Evolutionary conservation across 2,888 invertebrate genomes (phyloP).

Genomic region (Cantharis rufa): DNA sequence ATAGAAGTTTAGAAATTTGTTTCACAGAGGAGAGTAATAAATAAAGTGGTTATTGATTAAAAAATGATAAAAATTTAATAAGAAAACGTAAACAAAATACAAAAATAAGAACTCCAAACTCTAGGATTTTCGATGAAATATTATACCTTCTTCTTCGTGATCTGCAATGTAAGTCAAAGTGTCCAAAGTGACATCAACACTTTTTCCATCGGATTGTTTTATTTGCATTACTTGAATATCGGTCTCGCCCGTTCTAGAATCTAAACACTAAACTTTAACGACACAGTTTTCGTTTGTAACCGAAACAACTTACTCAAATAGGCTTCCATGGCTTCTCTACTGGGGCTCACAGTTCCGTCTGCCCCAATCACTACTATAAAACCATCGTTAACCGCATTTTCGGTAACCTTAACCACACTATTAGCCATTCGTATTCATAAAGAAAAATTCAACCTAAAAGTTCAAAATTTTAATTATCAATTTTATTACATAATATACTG

Average conservation of each 20-base stretch:
- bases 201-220: conserved; percentile 49
- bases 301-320: conserved; percentile 69
- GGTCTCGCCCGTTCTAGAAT: conserved; percentile 46
- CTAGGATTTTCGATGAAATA: not conserved
- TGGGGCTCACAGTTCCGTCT: conserved; percentile 82
- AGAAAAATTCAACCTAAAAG: not conserved
- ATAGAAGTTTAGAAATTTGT: not conserved
- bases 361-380: conserved; percentile 85
- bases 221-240: conserved; percentile 53
- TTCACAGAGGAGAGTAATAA: not conserved
- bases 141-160: conserved; percentile 37
- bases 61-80: not conserved
- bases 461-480: not conserved
- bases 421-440: conserved; percentile 48
- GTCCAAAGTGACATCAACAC: conserved; percentile 56
- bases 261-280: conserved; percentile 36
- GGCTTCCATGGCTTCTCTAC: conserved; percentile 78
- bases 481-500: not conserved
- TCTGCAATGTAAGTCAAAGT: conserved; percentile 50
- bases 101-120: not conserved
- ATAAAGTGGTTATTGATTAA: not conserved
- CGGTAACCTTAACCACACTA: conserved; percentile 55
- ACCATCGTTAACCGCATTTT: conserved; percentile 63
- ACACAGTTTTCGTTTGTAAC: conserved; percentile 8
- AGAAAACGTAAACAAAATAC: not conserved